Percentiles rank a stretch among this genome's conserved stretches.
phyloP scores from a whole-genome alignment of 1,140 invertebrate genomes.

The Glossosoma conforme region DNA sequence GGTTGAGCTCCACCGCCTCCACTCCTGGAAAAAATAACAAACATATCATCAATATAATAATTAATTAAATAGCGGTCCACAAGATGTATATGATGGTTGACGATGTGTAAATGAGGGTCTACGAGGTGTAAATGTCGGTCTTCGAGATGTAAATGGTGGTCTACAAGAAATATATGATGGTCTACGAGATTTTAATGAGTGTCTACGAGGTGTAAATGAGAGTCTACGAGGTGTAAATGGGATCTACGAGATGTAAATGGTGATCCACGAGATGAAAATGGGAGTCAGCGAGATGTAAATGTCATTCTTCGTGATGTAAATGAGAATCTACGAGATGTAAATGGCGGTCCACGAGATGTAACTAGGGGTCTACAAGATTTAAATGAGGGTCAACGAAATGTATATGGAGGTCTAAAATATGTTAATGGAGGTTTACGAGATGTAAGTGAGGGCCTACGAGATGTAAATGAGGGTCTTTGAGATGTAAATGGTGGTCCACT shows the following conservation, averaged over 20 bases:
- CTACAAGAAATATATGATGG: background rate
- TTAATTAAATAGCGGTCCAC: background rate
- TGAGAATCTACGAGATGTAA: background rate
- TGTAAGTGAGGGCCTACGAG: background rate
- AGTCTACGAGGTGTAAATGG: background rate
- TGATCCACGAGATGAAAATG: background rate
- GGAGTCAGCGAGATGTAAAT: too few relatives aligned
- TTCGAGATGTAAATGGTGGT: background rate
- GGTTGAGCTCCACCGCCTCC: slow-evolving; percentile 32
- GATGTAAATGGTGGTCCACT: background rate
- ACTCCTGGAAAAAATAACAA: slow-evolving; percentile 7
- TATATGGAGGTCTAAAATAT: background rate
- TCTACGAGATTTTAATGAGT: background rate
- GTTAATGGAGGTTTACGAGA: background rate
- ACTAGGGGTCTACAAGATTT: too few relatives aligned
- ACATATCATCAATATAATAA: background rate
- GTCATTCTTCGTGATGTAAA: too few relatives aligned
- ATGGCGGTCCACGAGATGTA: too few relatives aligned
- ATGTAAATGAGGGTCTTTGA: background rate
- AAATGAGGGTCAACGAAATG: background rate
- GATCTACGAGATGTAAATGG: background rate
- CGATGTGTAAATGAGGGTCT: background rate
- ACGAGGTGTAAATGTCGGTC: background rate
- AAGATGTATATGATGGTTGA: background rate
- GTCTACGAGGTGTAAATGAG: background rate